These are phyloP conservation scores for Melanotaenia trifasciata DNA, from an alignment of 2,797 vertebrate species.

Conservation along the genomic window DNA sequence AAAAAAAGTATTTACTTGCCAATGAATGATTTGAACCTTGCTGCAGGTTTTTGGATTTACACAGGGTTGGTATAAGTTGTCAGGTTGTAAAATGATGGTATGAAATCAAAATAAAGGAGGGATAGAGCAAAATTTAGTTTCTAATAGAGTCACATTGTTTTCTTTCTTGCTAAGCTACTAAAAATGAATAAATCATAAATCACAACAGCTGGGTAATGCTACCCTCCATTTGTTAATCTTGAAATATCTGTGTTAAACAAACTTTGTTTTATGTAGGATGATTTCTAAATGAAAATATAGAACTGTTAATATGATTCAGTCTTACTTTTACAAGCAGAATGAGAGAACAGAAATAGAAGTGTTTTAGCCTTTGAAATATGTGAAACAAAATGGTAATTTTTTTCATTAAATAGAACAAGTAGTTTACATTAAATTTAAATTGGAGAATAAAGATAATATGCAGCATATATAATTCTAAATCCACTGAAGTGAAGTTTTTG, in stretches of 20 bases:
- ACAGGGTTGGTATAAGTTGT: conserved; percentile 51
- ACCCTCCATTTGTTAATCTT: not conserved
- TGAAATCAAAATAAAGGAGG: conserved; percentile 45
- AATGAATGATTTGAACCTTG: conserved; percentile 47
- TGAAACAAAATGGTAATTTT: no score
- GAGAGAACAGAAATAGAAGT: no score
- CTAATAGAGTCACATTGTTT: not conserved
- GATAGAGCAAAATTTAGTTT: conserved; percentile 25
- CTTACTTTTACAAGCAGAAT: no score
- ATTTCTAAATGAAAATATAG: no score
- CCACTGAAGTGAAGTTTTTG: no score
- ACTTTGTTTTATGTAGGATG: not conserved
- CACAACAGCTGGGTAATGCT: not conserved
- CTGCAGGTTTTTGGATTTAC: conserved; percentile 54
- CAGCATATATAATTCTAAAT: no score
- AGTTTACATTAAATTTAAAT: no score
- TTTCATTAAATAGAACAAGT: no score
- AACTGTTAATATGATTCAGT: no score
- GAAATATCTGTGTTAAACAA: not conserved
- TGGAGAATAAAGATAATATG: no score
- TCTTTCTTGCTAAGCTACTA: conserved; percentile 20
- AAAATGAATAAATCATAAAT: not conserved
- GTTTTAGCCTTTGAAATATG: no score
- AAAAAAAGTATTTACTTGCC: conserved; percentile 30
- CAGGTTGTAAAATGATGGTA: conserved; percentile 25